Evolutionary conservation across 2,113 vertebrate species (phyloP), one percentile per base, ranked within the genome.

Genomic region (Pycnonotus jocosus): DNA sequence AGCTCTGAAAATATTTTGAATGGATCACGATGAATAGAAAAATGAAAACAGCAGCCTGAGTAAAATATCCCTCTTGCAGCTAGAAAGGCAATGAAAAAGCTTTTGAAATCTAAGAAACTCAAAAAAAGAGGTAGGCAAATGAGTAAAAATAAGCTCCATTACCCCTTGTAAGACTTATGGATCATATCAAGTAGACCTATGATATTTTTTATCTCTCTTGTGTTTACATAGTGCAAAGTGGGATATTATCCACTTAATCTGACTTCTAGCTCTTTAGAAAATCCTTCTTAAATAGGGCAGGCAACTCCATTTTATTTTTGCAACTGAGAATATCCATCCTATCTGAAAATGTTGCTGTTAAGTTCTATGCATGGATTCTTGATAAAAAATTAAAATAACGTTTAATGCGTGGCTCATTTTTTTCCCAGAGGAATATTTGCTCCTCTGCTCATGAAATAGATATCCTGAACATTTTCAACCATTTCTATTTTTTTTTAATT

Each of bases 361-460:
- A 96, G 92, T 94, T 97, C 93, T 97, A 93, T 97, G 96, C 96
- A 97, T 96, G 95, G 90, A 88, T 91, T 97, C 95, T 97, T 97
- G 95, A 97, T 97, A 96, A 96, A 97, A 94, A 98, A 97, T 98
- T 97, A 97, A 97, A 97, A 97, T 98, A 97, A 97, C 64, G 2
- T 97, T 97, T 96, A 97, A 97, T 94, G 92, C 37, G 20, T 54
- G 38, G 95, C 84, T 97, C 94, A 95, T 97, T 97, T 97, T 97
- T 95, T 86, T 4, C 93, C 86, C 86, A 72, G 89, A 73, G 96
- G 96, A 96, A 94, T 94, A 92, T 93, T 97, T 95, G 88, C 33
- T 81, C 91, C 79, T 94, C 91, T 93, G 92, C 92, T 95, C 95
- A 86, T 95, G 95, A 97, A 97, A 93, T 81, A 96, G 86, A 94